Evolutionary conservation across 2,888 invertebrate genomes (phyloP).

Genomic region (Falcaria lacertinaria): DNA sequence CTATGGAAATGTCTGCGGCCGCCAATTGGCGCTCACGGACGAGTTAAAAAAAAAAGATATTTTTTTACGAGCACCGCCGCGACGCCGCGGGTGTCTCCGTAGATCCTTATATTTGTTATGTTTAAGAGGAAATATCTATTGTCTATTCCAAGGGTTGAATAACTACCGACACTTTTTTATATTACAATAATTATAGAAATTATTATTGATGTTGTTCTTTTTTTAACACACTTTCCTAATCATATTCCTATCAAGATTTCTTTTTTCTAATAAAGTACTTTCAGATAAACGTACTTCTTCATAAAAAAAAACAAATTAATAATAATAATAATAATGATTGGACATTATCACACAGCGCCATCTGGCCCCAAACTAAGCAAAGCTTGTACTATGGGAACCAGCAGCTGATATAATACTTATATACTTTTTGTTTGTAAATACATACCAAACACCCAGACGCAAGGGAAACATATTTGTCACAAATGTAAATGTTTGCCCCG

Average conservation of each 20-base stretch:
- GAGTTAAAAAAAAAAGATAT: slow-evolving; percentile 58
- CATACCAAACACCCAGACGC: too few species aligned
- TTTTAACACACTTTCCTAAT: slow-evolving; percentile 13
- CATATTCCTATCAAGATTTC: neutral
- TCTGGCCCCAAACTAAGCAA: too few species aligned
- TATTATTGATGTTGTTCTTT: slow-evolving; percentile 73
- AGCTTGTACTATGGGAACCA: too few species aligned
- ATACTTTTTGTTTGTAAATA: too few species aligned
- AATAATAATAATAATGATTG: too few species aligned
- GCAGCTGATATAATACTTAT: too few species aligned
- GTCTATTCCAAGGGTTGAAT: slow-evolving; percentile 79
- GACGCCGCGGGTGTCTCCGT: slow-evolving; percentile 18
- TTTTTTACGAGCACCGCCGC: slow-evolving; percentile 66
- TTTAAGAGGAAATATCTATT: slow-evolving; percentile 80
- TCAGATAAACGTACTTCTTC: too few species aligned
- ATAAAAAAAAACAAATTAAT: too few species aligned
- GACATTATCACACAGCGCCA: too few species aligned
- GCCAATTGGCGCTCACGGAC: slow-evolving; percentile 31
- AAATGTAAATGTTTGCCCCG: too few species aligned
- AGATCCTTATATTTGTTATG: slow-evolving; percentile 69
- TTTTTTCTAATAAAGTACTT: too few species aligned
- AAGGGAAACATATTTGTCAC: too few species aligned
- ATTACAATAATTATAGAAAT: slow-evolving; percentile 81
- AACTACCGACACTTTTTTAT: slow-evolving; percentile 80
- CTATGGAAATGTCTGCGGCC: slow-evolving; percentile 20